These are phyloP conservation scores for Drosophila arizonae DNA, from an alignment of 1,140 invertebrate species.

Conservation along the genomic window DNA sequence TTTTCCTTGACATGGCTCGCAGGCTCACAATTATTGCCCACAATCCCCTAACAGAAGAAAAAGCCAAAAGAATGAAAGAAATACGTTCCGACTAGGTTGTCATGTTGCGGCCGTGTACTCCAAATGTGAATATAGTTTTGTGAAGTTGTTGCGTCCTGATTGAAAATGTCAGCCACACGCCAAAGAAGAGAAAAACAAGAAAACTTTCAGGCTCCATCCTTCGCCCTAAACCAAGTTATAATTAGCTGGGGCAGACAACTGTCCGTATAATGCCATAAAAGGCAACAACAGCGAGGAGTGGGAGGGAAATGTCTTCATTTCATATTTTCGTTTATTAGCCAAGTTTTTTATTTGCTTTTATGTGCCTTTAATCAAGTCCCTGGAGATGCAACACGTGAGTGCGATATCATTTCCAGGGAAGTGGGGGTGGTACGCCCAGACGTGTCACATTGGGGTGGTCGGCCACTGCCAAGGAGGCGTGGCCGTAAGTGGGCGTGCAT, in stretches of 20 bases:
- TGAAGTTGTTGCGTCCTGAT: slow-evolving; percentile 50
- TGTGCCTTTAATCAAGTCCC: slow-evolving; percentile 81
- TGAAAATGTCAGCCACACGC: slow-evolving; percentile 74
- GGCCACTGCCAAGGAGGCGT: slow-evolving; percentile 5
- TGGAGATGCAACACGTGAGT: slow-evolving; percentile 82
- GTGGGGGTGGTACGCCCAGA: slow-evolving; percentile 39
- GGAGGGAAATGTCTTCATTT: slow-evolving; percentile 21
- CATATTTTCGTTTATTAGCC: slow-evolving; percentile 81
- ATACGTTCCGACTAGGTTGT: slow-evolving; percentile 16
- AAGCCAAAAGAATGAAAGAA: neutral
- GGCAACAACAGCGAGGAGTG: neutral
- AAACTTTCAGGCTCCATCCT: neutral
- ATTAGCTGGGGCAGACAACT: slow-evolving; percentile 62
- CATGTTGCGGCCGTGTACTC: slow-evolving; percentile 6
- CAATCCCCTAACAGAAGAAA: neutral
- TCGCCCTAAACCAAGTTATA: slow-evolving; percentile 38
- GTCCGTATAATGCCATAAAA: slow-evolving; percentile 46
- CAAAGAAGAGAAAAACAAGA: slow-evolving; percentile 36
- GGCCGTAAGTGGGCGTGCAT: slow-evolving; percentile 42
- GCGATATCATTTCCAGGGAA: slow-evolving; percentile 42
- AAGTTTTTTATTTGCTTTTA: slow-evolving; percentile 78
- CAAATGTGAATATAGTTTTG: slow-evolving; percentile 24
- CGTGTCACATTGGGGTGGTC: slow-evolving; percentile 1
- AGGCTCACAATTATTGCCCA: slow-evolving; percentile 45
- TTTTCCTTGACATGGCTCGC: slow-evolving; percentile 74